These are phyloP conservation scores for Chauna torquata DNA, from an alignment of 2,113 vertebrate genomes.

Conservation along the genomic window DNA sequence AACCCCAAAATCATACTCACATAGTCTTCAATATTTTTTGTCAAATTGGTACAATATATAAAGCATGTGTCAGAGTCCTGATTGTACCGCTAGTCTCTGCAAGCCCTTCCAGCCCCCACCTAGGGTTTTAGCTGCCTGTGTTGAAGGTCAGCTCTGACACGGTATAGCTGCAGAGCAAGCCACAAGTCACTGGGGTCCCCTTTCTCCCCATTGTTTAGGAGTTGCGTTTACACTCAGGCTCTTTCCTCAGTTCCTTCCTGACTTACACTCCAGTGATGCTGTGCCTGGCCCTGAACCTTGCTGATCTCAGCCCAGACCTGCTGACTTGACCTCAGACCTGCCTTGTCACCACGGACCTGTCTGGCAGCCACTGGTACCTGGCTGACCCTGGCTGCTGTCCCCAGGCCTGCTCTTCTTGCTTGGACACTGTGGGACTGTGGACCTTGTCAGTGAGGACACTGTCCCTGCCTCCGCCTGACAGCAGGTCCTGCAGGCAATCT, in stretches of 20 bases:
- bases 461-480: neutral
- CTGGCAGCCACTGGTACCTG: neutral
- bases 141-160: neutral
- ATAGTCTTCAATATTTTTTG: neutral
- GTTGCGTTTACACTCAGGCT: neutral
- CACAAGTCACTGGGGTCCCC: too few species aligned
- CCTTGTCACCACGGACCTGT: accelerated
- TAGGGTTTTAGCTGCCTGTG: neutral
- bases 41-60: neutral
- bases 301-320: neutral
- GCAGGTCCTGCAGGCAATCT: neutral
- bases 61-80: neutral
- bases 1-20: neutral
- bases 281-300: neutral
- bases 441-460: neutral
- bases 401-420: neutral
- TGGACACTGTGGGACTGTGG: neutral
- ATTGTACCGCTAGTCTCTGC: neutral
- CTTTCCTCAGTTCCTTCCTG: neutral
- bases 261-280: accelerated
- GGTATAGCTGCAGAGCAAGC: neutral
- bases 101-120: accelerated
- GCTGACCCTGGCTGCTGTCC: neutral
- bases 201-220: neutral
- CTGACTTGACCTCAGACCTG: neutral